Conservation (phyloP, 2,888 invertebrate species). For the Smittia aterrima region DNA sequence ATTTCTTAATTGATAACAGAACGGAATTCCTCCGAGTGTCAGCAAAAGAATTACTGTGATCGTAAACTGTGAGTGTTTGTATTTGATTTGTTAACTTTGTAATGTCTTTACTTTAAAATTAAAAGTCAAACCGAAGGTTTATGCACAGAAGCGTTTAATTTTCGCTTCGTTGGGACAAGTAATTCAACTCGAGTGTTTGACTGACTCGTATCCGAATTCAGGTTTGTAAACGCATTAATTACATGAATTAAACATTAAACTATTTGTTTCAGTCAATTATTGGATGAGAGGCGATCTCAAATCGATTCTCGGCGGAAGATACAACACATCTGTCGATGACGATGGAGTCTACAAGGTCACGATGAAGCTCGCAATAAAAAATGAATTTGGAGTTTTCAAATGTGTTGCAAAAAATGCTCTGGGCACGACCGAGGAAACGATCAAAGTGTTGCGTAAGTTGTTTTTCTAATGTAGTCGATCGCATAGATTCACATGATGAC, state of each 20-base stretch:
- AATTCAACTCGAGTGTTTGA: constrained; percentile 50
- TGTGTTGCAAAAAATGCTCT: constrained; percentile 79
- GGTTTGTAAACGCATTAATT: constrained; percentile 42
- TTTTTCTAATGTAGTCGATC: not conserved
- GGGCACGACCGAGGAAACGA: constrained; percentile 59
- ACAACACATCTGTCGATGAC: constrained; percentile 57
- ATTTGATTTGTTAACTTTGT: not conserved
- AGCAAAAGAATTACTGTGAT: constrained; percentile 52
- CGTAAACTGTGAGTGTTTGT: constrained; percentile 49
- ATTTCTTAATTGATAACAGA: constrained; percentile 42
- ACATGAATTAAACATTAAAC: too few relatives aligned
- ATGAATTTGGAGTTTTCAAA: constrained; percentile 76
- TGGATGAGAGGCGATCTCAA: constrained; percentile 49
- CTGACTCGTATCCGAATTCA: constrained; percentile 52
- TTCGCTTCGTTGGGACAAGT: constrained; percentile 51
- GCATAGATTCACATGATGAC: not conserved
- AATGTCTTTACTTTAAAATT: not conserved
- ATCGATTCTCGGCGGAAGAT: constrained; percentile 50
- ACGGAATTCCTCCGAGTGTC: constrained; percentile 54
- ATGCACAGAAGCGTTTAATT: constrained; percentile 51
- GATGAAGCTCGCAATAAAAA: constrained; percentile 68
- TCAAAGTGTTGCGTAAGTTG: constrained; percentile 45
- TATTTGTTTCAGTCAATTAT: constrained; percentile 45
- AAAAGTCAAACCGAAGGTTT: constrained; percentile 53
- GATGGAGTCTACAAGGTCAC: constrained; percentile 75